phyloP scores from a whole-genome alignment of 2,113 vertebrate species.

The Loxodonta africana region DNA sequence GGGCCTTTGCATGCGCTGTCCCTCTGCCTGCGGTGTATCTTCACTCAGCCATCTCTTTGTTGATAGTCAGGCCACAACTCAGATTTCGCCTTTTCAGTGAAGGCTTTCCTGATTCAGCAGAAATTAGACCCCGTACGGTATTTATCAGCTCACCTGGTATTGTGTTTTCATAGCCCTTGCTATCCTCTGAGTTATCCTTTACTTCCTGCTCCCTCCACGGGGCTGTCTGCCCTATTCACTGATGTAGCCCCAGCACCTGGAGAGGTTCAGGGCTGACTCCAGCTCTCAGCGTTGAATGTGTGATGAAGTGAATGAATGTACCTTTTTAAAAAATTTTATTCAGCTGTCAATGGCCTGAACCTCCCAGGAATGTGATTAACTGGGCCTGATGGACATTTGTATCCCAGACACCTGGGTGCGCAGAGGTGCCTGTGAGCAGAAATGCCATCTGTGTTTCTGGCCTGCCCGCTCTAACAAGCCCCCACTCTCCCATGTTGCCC shows the following conservation, averaged over 20 bases:
- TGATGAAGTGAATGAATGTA: fast-evolving
- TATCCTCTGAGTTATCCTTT: neutral
- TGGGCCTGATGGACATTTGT: neutral
- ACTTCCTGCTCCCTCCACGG: fast-evolving
- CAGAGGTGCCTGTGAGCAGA: neutral
- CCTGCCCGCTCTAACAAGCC: neutral
- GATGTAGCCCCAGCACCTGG: fast-evolving
- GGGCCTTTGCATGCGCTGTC: neutral
- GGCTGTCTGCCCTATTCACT: neutral
- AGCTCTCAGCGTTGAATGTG: fast-evolving
- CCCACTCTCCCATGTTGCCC: neutral
- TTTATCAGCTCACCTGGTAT: fast-evolving
- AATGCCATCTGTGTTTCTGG: neutral
- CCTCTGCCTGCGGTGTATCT: neutral
- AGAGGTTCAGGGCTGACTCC: too few species aligned
- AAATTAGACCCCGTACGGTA: neutral
- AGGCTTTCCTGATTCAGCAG: too few species aligned
- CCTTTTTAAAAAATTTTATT: neutral
- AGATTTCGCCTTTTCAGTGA: neutral
- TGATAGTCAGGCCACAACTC: neutral
- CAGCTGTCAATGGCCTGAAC: neutral
- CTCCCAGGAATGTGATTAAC: too few species aligned
- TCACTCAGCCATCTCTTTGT: neutral
- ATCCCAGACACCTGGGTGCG: neutral
- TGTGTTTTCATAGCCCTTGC: neutral